phyloP scores from a whole-genome alignment of 2,888 invertebrate genomes.

The Epicampocera succincta region DNA sequence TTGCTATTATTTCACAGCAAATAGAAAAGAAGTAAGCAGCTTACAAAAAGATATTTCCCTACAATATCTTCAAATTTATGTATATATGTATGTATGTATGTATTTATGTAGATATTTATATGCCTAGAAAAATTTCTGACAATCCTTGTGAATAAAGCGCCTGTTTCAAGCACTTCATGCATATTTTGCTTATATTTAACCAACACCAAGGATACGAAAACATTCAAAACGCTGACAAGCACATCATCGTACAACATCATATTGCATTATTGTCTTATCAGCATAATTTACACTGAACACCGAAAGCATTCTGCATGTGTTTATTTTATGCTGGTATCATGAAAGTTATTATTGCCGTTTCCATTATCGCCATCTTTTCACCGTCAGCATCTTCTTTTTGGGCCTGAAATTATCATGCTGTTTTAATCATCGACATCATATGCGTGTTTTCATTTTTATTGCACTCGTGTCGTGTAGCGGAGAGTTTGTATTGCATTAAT shows the following conservation, averaged over 20 bases:
- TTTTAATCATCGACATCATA: slow-evolving; percentile 11
- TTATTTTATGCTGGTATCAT: slow-evolving; percentile 37
- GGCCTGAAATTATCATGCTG: slow-evolving; percentile 11
- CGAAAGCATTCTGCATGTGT: slow-evolving; percentile 38
- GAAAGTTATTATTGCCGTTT: slow-evolving; percentile 21
- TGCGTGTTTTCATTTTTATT: slow-evolving; percentile 29
- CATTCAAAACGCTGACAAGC: neutral
- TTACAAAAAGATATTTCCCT: no score
- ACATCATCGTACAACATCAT: slow-evolving; percentile 21
- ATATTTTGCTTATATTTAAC: no score
- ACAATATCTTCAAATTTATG: no score
- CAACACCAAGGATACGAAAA: neutral
- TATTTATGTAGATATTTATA: no score
- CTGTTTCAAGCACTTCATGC: no score
- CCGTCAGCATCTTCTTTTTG: slow-evolving; percentile 4
- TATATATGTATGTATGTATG: no score
- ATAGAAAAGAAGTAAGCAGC: no score
- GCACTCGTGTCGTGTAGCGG: neutral
- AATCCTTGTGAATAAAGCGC: no score
- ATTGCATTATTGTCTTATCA: slow-evolving; percentile 34
- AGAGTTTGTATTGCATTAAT: slow-evolving; percentile 39
- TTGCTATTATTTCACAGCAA: no score
- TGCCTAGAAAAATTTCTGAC: no score
- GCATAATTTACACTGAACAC: slow-evolving; percentile 26
- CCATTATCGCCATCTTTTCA: slow-evolving; percentile 15